Evolutionary conservation across 2,113 vertebrate species (phyloP), one percentile per base, ranked within the genome.

Genomic region (Platysteira castanea): DNA sequence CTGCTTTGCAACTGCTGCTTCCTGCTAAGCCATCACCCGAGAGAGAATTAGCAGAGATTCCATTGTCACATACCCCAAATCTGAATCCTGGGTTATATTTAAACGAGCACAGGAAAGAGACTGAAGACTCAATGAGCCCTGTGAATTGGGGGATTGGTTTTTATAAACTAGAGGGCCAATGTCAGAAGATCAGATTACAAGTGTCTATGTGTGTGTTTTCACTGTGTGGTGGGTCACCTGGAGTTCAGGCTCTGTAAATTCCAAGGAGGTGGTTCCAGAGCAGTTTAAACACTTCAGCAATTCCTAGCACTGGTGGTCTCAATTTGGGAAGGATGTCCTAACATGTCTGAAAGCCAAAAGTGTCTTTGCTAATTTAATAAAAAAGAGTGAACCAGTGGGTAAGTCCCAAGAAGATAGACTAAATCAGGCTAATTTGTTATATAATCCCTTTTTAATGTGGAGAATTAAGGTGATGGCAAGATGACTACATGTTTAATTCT

Each of bases 181-280:
- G 83, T 96, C 56, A 39, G 89, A 84, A 96, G 92, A 97, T 98
- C 95, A 97, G 96, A 95, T 98, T 98, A 97, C 98, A 98, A 98
- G 98, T 98, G 98, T 98, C 97, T 98, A 97, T 97, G 81, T 13
- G 1, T 37, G 42, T 96, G 96, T 97, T 97, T 96, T 95, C 97
- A 95, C 95, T 97, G 96, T 77, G 80, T 97, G 96, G 89, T 97
- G 94, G 98, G 97, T 98, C 98, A 98, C 96, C 96, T 97, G 97
- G 96, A 98, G 98, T 98, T 99, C 98, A 98, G 90, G 97, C 98
- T 96, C 97, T 91, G 96, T 95, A 97, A 98, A 97, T 97, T 96
- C 92, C 96, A 97, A 93, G 93, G 93, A 96, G 70, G 88, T 95
- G 70, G 87, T 90, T 97, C 88, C 82, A 93, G 85, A 94, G 56